These are phyloP conservation scores for Lutjanus argentimaculatus DNA, from an alignment of 2,797 vertebrate genomes.

Conservation along the genomic window DNA sequence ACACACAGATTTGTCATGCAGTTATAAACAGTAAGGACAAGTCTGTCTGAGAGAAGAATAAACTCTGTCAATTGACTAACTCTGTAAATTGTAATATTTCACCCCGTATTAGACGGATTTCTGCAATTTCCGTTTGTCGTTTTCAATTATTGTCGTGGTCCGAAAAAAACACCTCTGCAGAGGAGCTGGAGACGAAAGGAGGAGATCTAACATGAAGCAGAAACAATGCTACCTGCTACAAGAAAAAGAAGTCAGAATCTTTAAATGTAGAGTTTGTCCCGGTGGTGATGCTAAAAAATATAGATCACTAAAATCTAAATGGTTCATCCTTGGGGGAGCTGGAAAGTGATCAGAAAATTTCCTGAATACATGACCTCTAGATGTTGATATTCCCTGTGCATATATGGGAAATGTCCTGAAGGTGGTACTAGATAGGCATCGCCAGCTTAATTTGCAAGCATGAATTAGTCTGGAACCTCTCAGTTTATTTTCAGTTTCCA, in stretches of 20 bases:
- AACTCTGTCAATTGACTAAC: conserved; percentile 48
- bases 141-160: conserved; percentile 40
- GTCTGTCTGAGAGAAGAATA: conserved; percentile 36
- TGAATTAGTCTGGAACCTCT: too few species aligned
- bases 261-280: background rate
- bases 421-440: background rate
- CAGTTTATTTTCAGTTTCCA: too few species aligned
- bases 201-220: background rate
- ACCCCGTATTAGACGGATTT: conserved; percentile 45
- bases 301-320: background rate
- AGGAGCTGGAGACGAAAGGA: background rate
- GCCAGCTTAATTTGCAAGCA: too few species aligned
- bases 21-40: conserved; percentile 61
- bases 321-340: background rate
- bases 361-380: background rate
- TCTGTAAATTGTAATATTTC: conserved; percentile 61
- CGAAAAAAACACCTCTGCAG: background rate
- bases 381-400: background rate
- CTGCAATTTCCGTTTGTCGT: conserved; percentile 64
- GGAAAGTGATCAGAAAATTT: background rate
- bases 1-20: conserved; percentile 34
- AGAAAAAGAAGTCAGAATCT: background rate
- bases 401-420: background rate
- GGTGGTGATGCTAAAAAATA: background rate
- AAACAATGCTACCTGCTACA: background rate